phyloP scores from a whole-genome alignment of 2,888 invertebrate species.

The Baccha elongata region DNA sequence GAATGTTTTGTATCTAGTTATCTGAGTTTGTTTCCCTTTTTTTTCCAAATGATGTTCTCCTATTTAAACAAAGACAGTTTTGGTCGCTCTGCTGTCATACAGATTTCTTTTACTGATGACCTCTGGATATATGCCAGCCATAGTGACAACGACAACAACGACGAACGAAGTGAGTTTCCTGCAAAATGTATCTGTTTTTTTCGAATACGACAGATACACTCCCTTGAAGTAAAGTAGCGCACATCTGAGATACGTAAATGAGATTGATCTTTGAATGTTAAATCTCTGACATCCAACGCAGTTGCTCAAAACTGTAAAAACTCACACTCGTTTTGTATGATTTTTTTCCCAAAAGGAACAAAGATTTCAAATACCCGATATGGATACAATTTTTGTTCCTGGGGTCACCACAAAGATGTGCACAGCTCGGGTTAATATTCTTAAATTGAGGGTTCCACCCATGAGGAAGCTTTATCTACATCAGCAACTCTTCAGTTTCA shows the following conservation, averaged over 20 bases:
- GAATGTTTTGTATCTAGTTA: slow-evolving; percentile 45
- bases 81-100: slow-evolving; percentile 61
- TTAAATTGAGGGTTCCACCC: slow-evolving; percentile 70
- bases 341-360: slow-evolving; percentile 53
- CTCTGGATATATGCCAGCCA: slow-evolving; percentile 64
- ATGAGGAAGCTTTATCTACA: slow-evolving; percentile 68
- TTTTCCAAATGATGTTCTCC: slow-evolving; percentile 42
- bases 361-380: slow-evolving; percentile 53
- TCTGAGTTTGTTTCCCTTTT: slow-evolving; percentile 25
- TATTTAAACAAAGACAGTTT: slow-evolving; percentile 69
- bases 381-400: slow-evolving; percentile 25
- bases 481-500: slow-evolving; percentile 17
- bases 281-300: slow-evolving; percentile 63
- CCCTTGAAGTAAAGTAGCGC: slow-evolving; percentile 43
- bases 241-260: slow-evolving; percentile 70
- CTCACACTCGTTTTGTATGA: slow-evolving; percentile 42
- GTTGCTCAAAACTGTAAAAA: slow-evolving; percentile 52
- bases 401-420: slow-evolving; percentile 39
- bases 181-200: slow-evolving; percentile 55
- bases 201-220: slow-evolving; percentile 12
- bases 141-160: slow-evolving; percentile 22
- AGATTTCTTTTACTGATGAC: slow-evolving; percentile 71
- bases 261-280: slow-evolving; percentile 71
- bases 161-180: slow-evolving; percentile 36
- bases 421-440: slow-evolving; percentile 66